phyloP scores from a whole-genome alignment of 2,888 invertebrate species.

The Pammene fasciana region DNA sequence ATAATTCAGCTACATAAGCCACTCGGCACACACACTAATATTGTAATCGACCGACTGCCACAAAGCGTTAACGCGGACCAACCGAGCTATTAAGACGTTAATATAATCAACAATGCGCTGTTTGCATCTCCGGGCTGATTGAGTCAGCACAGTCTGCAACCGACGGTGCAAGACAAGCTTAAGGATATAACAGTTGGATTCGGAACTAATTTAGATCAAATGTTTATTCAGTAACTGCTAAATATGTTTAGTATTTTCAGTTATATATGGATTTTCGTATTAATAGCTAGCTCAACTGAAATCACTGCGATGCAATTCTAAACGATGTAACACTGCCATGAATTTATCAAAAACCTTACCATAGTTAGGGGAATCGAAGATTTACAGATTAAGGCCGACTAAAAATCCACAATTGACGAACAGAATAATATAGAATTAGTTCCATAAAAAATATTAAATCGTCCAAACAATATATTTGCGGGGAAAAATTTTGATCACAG shows the following conservation, averaged over 20 bases:
- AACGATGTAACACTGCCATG: too few species aligned
- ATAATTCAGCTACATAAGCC: neutral
- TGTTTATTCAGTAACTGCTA: conserved; percentile 6
- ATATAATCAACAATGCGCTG: conserved; percentile 27
- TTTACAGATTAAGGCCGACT: too few species aligned
- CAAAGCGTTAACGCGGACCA: conserved; percentile 19
- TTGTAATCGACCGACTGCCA: conserved; percentile 1
- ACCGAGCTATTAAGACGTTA: conserved; percentile 34
- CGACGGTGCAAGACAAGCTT: conserved; percentile 8
- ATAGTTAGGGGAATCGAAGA: too few species aligned
- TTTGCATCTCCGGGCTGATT: conserved; percentile 20
- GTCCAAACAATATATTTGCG: too few species aligned
- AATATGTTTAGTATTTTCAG: neutral
- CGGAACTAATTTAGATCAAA: conserved; percentile 13
- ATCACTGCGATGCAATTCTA: too few species aligned
- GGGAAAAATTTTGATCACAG: too few species aligned
- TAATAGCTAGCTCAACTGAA: neutral
- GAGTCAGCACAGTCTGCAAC: conserved; percentile 16
- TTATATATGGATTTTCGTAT: neutral
- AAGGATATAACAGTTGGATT: neutral
- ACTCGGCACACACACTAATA: conserved; percentile 14
- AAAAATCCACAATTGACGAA: too few species aligned
- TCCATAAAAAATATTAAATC: too few species aligned
- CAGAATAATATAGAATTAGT: too few species aligned
- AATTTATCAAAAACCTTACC: too few species aligned